phyloP scores from a whole-genome alignment of 2,113 vertebrate genomes.

The Leucosticte australis region DNA sequence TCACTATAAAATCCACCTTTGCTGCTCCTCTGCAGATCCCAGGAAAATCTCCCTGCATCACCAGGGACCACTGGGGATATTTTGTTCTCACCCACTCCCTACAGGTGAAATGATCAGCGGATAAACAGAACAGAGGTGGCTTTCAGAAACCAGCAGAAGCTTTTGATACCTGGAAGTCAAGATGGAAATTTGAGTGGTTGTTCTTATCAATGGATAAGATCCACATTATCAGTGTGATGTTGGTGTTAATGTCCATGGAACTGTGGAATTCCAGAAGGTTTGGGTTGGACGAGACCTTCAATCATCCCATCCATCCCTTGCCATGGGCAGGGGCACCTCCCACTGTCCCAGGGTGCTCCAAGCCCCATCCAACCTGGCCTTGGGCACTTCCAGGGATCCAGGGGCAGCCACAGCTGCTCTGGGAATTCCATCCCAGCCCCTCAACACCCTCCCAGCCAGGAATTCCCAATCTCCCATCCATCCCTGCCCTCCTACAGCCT shows the following conservation, averaged over 20 bases:
- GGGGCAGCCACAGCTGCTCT: not conserved
- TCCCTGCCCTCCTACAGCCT: fast-evolving
- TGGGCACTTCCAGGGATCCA: not conserved
- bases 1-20: not conserved
- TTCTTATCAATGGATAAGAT: not conserved
- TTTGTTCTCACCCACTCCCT: fast-evolving
- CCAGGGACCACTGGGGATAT: not conserved
- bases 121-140: not conserved
- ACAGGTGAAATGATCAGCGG: not conserved
- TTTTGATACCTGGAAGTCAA: not conserved
- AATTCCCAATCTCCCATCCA: not conserved
- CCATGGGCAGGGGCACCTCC: not conserved
- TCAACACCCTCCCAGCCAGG: not conserved
- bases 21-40: fast-evolving
- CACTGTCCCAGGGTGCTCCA: fast-evolving
- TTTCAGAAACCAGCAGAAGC: not conserved
- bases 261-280: not conserved
- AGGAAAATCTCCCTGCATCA: not conserved
- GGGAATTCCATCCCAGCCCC: fast-evolving
- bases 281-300: not conserved
- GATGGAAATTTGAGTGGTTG: not conserved
- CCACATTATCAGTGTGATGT: fast-evolving
- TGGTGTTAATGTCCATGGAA: not conserved
- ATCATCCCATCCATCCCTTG: not conserved
- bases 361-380: fast-evolving